Base-by-base conservation (phyloP, 2,797 vertebrate species). In the Eulemur mongoz region DNA sequence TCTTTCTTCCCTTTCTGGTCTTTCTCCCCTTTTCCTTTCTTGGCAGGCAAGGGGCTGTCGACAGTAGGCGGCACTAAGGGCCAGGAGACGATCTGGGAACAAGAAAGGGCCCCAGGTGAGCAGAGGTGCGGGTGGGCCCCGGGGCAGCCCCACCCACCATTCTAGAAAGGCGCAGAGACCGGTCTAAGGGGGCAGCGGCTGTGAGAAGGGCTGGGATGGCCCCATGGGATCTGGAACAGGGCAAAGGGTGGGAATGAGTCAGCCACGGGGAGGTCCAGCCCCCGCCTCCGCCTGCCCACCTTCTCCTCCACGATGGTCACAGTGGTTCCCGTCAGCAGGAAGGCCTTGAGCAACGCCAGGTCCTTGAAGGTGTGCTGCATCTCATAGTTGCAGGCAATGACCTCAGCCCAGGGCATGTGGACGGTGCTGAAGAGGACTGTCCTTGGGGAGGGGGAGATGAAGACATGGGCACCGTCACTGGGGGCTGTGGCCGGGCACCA, bases 271-370 rank as follows among this genome's bases (percentile, higher is more conserved):
- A 8, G 32, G 14, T 20, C 6, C 14, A 4, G 43, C 1, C 5
- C 11, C 11, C 6, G 1, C 32, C n/a, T 2, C 72, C 14, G 2
- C 40, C 25, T 1, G 1, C 91, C 83, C 95, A 99, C 99, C 99
- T 99, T 99, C 97, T 99, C 99, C 95, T 99, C 99, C 88, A 99
- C 97, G 1, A 99, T 92, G 0, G 98, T 97, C 45, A 99, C 88
- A 0, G 59, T 78, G 0, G 99, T 98, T 75, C 99, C 99, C 3
- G 89, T 90, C 2, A 90, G 97, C 95, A 99, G 98, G 93, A 99
- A 99, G 95, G 97, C 98, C 98, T 99, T 99, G 43, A 99, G 97
- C 0, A 95, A 84, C 32, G 96, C 50, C 92, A 99, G 98, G 88
- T 99, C 98, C 70, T 38, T 92, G 32, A 98, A 84, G 0, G 20